Base-by-base conservation (phyloP, 2,113 vertebrate species). In the Asarcornis scutulata region DNA sequence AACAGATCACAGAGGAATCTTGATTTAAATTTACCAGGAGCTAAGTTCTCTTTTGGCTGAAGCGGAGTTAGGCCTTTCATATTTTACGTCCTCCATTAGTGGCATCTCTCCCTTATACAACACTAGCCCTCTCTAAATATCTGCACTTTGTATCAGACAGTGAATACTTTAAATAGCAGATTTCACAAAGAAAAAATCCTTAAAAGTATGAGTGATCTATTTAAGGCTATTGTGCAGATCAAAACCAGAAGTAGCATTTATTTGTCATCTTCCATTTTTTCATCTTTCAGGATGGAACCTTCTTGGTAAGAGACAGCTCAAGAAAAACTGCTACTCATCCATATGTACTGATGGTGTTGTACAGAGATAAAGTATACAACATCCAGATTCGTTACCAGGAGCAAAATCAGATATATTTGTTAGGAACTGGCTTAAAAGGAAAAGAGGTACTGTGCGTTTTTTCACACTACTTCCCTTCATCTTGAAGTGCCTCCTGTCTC, bases 311-410 rank as follows among this genome's bases (percentile, higher is more conserved):
- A 96, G 98, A 99, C 98, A 99, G 99, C 96, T 99, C 98, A 66
- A 98, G 97, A 58, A 98, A 99, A 95, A 98, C 97, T 22, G 5
- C 46, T 11, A 95, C 91, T 55, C 99, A 99, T 73, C 99, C 99
- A 0, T 99, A 98, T 31, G 99, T 99, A 5, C 98, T 99, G 80
- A 99, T 99, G 99, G 99, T 99, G 34, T 91, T 99, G 77, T 99
- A 99, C 97, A 98, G 98, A 97, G 96, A 98, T 44, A 99, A 99
- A 94, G 99, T 99, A 58, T 99, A 98, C 97, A 99, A 99, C 95
- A 98, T 99, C 96, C 99, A 99, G 97, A 99, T 99, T 91, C 97
- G 99, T 12, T 98, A 98, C 74, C 96, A 98, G 88, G 96, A 98
- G 78, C 84, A 98, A n/a, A 93, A 97, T 17, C 95, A 98, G 13